Percentiles rank a stretch among this genome's conserved stretches.
phyloP scores from a whole-genome alignment of 2,797 vertebrate species.

The Graptemys geographica region DNA sequence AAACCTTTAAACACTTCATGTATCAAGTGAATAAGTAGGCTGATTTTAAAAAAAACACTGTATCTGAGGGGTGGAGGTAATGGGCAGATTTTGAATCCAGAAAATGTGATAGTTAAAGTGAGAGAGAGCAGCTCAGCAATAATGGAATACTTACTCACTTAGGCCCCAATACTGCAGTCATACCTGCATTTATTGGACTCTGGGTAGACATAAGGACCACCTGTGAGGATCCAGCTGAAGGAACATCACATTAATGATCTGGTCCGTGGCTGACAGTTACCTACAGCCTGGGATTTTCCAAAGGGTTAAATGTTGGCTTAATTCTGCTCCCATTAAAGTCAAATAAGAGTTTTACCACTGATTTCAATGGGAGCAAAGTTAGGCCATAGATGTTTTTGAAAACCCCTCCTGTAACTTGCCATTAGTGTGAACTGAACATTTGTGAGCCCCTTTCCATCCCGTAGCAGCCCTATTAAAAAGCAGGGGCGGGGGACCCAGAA shows the following conservation, averaged over 20 bases:
- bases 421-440: background rate
- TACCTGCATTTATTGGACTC: rapidly evolving
- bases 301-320: background rate
- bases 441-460: background rate
- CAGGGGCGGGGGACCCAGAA: background rate
- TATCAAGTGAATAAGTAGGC: background rate
- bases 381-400: background rate
- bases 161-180: background rate
- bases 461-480: background rate
- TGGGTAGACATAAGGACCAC: rapidly evolving
- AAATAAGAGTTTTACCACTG: background rate
- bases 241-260: background rate
- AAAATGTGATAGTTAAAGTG: background rate
- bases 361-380: background rate
- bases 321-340: background rate
- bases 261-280: rapidly evolving
- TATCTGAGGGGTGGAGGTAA: background rate
- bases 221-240: rapidly evolving
- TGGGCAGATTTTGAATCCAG: background rate
- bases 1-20: background rate
- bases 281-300: background rate
- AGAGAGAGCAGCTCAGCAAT: background rate
- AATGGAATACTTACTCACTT: background rate
- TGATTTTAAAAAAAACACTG: background rate
- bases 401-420: background rate